These are phyloP conservation scores for Nipponacmea schrenckii DNA, from an alignment of 2,888 invertebrate genomes.

Conservation along the genomic window DNA sequence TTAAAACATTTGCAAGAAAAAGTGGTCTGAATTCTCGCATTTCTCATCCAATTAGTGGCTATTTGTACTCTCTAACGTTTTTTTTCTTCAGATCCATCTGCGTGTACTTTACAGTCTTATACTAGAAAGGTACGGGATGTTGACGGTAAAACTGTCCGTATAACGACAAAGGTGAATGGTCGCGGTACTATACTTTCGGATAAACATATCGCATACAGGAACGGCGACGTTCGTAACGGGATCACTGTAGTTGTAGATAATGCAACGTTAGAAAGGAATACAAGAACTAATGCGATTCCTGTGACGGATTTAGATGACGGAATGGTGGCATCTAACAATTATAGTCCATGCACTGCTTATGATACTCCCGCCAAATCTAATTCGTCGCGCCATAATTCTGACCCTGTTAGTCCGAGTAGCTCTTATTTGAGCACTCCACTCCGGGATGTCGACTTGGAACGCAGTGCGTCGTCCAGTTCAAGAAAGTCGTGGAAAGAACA, in stretches of 20 bases:
- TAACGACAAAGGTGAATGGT: conserved; percentile 25
- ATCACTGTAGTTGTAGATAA: conserved; percentile 10
- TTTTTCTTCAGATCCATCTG: conserved; percentile 40
- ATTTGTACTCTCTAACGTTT: neutral
- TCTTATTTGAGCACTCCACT: conserved; percentile 17
- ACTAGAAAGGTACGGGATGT: conserved; percentile 33
- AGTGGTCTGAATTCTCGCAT: too few relatives aligned
- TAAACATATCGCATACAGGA: neutral
- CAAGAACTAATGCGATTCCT: conserved; percentile 12
- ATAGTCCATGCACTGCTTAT: conserved; percentile 11
- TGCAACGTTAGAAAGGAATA: conserved; percentile 18
- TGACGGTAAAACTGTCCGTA: conserved; percentile 29
- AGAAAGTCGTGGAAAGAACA: conserved; percentile 52
- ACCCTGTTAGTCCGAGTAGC: conserved; percentile 19
- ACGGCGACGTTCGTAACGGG: conserved; percentile 14
- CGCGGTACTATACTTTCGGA: conserved; percentile 9
- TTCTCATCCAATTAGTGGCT: too few relatives aligned
- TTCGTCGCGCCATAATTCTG: neutral
- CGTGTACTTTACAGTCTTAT: conserved; percentile 53
- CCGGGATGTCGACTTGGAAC: conserved; percentile 30
- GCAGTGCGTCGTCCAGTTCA: conserved; percentile 39
- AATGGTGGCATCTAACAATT: conserved; percentile 24
- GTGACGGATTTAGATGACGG: conserved; percentile 34
- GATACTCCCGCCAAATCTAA: neutral
- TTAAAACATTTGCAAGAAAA: too few relatives aligned